Percentiles rank a stretch among this genome's conserved stretches.
These are phyloP conservation scores for Rhinichthys klamathensis DNA, from an alignment of 2,113 vertebrate species.

Conservation along the genomic window DNA sequence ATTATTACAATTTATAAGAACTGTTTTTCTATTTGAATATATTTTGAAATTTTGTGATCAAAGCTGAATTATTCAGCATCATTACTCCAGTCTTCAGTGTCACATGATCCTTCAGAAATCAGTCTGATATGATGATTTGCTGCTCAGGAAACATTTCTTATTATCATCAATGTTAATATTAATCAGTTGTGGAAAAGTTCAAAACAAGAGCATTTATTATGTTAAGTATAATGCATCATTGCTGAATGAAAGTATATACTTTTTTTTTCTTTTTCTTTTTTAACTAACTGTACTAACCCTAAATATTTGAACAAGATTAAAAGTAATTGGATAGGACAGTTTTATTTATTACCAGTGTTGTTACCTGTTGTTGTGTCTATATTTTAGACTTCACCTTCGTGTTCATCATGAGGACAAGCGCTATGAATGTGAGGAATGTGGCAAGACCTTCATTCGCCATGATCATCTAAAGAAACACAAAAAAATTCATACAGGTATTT, in stretches of 20 bases:
- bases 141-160: background rate
- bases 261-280: too few species aligned
- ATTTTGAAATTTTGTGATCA: background rate
- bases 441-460: conserved; percentile 96
- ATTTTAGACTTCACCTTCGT: conserved; percentile 87
- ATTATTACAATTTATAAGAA: background rate
- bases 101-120: background rate
- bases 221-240: too few species aligned
- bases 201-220: too few species aligned
- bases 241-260: background rate
- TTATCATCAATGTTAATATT: background rate
- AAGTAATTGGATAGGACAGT: background rate
- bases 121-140: background rate
- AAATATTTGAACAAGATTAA: background rate
- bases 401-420: conserved; percentile 98
- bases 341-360: background rate
- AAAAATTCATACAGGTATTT: conserved; percentile 94
- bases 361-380: background rate
- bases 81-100: background rate
- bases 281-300: background rate
- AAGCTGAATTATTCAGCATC: background rate
- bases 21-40: background rate
- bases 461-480: conserved; percentile 98
- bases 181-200: background rate
- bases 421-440: conserved; percentile 96